Base-by-base conservation (phyloP, 2,113 vertebrate species). In the Sapayoa aenigma region DNA sequence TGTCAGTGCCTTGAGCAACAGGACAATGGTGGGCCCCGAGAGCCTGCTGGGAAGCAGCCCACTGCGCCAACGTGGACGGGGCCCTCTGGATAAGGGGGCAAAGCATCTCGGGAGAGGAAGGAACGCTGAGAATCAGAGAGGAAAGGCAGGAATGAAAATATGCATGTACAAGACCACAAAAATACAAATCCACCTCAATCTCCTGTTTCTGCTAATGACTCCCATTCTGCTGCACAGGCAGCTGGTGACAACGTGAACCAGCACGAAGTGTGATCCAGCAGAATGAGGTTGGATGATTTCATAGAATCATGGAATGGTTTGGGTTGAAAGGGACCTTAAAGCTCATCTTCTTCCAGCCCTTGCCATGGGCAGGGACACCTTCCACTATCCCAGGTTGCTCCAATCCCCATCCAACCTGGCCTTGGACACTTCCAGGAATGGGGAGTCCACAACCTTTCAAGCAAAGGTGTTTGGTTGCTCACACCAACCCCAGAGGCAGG, bases 91-190 rank as follows among this genome's bases (percentile, higher is more conserved):
- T 94, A 97, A 96, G 94, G 97, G 96, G 96, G 96, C 95, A 98
- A 97, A 97, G 97, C 94, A 94, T 97, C 96, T 97, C 85, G 37
- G 95, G 97, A 97, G 96, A 96, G 85, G 96, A 98, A 97, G 96
- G 97, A 97, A 91, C 65, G 77, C 92, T 98, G 96, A 98, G 97
- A 95, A 97, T 89, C 91, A 97, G 95, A 98, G 93, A 97, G 96
- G 96, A 97, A 96, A 97, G 96, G 74, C 84, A 97, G 91, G 71
- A 97, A 92, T 98, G 97, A 98, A 97, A 97, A 97, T 93, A 79
- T 96, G 94, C 95, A 97, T 81, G 71, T 76, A 93, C 84, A 96
- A 94, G 94, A 85, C 39, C 4, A 16, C 47, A 53, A 87, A 94
- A 75, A 87, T 3, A 80, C 83, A 96, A 75, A 95, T 52, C 94